Base-by-base conservation (phyloP, 1,140 invertebrate genomes). In the Trichonephila clavata region DNA sequence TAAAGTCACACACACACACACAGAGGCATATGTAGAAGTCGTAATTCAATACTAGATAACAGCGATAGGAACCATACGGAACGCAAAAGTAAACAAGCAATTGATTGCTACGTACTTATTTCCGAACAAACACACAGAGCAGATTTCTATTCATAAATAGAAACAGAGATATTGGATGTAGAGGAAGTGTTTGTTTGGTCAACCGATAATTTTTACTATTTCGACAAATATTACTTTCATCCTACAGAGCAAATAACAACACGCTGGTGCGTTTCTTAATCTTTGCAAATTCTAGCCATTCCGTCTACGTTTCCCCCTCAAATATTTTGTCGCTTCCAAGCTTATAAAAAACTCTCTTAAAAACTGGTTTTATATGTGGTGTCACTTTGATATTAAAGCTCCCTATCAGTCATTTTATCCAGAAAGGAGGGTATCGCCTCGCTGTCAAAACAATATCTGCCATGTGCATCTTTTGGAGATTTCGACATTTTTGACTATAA, bases 171-270 rank as follows among this genome's bases (percentile, higher is more conserved):
- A 13, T 68, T 68, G 24, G 24, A 68, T 13, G 24, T 68, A 24
- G 65, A 68, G 65, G 65, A 68, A 68, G 24, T 20, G 10, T 68
- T 24, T 68, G 10, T 68, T 68, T 68, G 65, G 65, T 68, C 65
- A 68, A 68, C 65, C n/a, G 65, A 68, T 68, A 68, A 68, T 68
- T 68, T 68, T 68, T 68, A 68, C 65, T 27, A 24, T n/a, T 68
- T 27, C 65, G 10, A 68, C 65, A 68, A 68, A 68, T 14, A 68
- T 24, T 21, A 68, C 65, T 68, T 24, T 68, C 65, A n/a, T 68
- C 0, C 14, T n/a, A 3, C 65, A 24, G 24, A 14, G 21, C 24
- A 68, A 68, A 68, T 68, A 68, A 24, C 21, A n/a, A 13, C 24
- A 68, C 65, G n/a, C 13, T 68, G 6, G 63, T 68, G n/a, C 27